These are phyloP conservation scores for Sciaenops ocellatus DNA, from an alignment of 2,797 vertebrate species.

Conservation along the genomic window DNA sequence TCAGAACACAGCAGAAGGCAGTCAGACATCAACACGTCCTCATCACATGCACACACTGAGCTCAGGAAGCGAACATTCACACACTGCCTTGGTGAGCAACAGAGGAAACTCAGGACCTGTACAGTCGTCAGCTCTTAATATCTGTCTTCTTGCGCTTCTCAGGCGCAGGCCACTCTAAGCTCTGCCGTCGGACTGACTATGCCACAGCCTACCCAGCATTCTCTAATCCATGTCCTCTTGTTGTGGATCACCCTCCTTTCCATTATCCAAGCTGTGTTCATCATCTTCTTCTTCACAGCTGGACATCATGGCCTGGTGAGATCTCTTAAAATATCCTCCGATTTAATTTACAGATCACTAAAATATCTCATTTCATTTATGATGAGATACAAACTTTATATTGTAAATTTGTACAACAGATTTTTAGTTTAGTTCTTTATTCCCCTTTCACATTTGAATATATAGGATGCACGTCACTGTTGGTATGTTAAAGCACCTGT, in stretches of 20 bases:
- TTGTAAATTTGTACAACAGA: background rate
- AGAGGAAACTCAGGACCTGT: constrained; percentile 73
- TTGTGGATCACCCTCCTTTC: constrained; percentile 79
- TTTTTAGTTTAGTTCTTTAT: too few species aligned
- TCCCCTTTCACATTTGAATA: background rate
- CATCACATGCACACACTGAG: constrained; percentile 56
- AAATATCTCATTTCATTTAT: background rate
- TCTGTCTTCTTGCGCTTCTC: constrained; percentile 54
- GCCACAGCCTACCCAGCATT: constrained; percentile 62
- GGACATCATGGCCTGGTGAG: constrained; percentile 71
- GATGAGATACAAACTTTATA: background rate
- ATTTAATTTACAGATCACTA: background rate
- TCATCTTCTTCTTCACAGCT: constrained; percentile 71
- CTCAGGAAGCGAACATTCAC: constrained; percentile 76
- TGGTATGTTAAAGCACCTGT: constrained; percentile 29
- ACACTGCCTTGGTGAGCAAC: constrained; percentile 56
- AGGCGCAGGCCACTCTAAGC: constrained; percentile 47
- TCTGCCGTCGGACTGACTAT: constrained; percentile 62
- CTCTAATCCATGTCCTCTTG: constrained; percentile 70
- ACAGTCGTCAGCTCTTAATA: constrained; percentile 42
- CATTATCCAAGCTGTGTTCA: constrained; percentile 61
- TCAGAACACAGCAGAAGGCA: constrained; percentile 27
- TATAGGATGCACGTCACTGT: background rate
- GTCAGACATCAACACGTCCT: constrained; percentile 53
- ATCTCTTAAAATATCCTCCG: constrained; percentile 11